Conservation (phyloP, 35 echinoderm and acorn worm genomes). For the Stichopus chloronotus region DNA sequence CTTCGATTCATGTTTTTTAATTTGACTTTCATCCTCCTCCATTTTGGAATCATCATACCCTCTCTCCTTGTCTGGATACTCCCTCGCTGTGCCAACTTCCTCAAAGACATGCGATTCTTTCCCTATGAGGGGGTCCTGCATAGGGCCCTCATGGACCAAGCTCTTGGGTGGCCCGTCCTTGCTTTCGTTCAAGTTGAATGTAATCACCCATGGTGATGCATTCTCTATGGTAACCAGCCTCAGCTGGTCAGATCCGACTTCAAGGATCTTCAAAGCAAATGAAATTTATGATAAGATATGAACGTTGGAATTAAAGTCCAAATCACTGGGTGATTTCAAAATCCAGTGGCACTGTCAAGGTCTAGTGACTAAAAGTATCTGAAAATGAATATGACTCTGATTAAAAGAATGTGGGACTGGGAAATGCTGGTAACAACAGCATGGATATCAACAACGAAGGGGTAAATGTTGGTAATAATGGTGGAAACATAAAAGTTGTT, state of each 20-base stretch:
- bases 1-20: neutral
- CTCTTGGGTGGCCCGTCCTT: neutral
- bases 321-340: too few species aligned
- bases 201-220: neutral
- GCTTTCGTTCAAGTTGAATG: neutral
- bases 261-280: neutral
- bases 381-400: too few species aligned
- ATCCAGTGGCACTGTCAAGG: too few species aligned
- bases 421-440: too few species aligned
- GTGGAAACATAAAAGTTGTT: too few species aligned
- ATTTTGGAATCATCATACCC: neutral
- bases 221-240: conserved; percentile 15
- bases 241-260: neutral
- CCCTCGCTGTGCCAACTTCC: neutral
- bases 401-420: too few species aligned
- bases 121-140: neutral
- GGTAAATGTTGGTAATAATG: too few species aligned
- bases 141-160: neutral
- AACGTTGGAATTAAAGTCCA: too few species aligned
- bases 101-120: neutral
- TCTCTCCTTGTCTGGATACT: neutral
- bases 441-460: too few species aligned
- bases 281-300: too few species aligned
- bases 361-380: too few species aligned
- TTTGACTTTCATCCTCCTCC: neutral